Base-by-base conservation (phyloP, 2,113 vertebrate genomes). In the Poicephalus gulielmi region DNA sequence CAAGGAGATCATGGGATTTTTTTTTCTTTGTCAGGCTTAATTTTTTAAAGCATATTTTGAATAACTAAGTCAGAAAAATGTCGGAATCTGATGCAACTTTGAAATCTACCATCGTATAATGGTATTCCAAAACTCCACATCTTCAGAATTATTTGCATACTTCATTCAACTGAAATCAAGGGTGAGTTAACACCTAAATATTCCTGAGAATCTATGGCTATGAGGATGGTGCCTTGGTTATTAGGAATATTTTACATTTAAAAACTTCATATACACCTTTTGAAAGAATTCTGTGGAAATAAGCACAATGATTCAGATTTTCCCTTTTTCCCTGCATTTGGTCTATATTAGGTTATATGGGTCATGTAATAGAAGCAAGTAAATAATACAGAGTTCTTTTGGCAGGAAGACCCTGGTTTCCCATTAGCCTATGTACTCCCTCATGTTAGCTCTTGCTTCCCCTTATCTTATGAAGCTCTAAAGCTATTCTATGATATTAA, bases 341-440 rank as follows among this genome's bases (percentile, higher is more conserved):
- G 19, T 68, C 47, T 69, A 24, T 4, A 3, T 43, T 31, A 30
- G 8, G 1, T 55, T 83, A 41, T 27, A 5, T 76, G 67, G 33
- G 10, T 66, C 35, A 2, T 47, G 10, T 66, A 35, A 70, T 17
- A 52, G 30, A 31, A 85, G 27, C 17, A 67, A 39, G 14, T 37
- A 16, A 23, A 15, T 18, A 24, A 49, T 50, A 41, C 0, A 0
- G 13, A 50, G 5, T 28, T 69, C 24, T 6, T 43, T 22, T 67
- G 55, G 30, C 33, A 66, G 17, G 39, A 39, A 62, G 27, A 35
- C 9, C 69, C 11, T 3, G 6, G 11, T 69, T 67, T 47, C 25
- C 22, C 14, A n/a, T 68, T 20, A 68, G 27, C 25, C 14, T 55
- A 8, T 0, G 1, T 31, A 19, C 14, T 84, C 22, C 30, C 2